These are phyloP conservation scores for Eubasilissa splendida DNA, from an alignment of 2,888 invertebrate genomes.

Conservation along the genomic window DNA sequence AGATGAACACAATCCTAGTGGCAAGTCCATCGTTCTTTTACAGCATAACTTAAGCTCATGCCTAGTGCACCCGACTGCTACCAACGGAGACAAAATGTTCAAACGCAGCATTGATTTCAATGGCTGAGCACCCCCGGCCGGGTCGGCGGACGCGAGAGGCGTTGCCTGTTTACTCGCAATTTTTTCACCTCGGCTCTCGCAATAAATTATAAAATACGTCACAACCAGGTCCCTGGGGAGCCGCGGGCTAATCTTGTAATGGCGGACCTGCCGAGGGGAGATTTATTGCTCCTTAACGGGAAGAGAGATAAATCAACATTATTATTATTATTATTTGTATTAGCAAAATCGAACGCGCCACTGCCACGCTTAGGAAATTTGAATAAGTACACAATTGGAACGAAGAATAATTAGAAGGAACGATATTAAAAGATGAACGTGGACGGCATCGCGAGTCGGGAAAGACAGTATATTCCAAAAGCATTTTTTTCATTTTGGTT, in stretches of 20 bases:
- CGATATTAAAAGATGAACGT: background rate
- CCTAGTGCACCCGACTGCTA: too few species aligned
- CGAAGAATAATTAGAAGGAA: too few species aligned
- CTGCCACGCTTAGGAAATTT: background rate
- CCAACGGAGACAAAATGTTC: too few species aligned
- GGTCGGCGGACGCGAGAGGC: too few species aligned
- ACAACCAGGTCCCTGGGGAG: background rate
- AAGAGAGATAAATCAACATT: constrained; percentile 9
- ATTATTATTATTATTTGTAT: constrained; percentile 23
- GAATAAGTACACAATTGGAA: too few species aligned
- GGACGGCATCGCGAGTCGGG: background rate
- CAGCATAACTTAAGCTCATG: too few species aligned
- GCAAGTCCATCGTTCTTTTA: too few species aligned
- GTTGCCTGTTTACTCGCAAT: constrained; percentile 1
- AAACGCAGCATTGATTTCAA: background rate
- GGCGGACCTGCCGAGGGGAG: background rate
- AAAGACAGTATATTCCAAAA: too few species aligned
- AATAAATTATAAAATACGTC: constrained; percentile 32
- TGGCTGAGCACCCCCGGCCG: background rate
- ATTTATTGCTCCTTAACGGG: constrained; percentile 10
- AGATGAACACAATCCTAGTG: too few species aligned
- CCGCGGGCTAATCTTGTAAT: constrained; percentile 15
- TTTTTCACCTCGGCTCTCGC: constrained; percentile 7
- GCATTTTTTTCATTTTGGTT: too few species aligned
- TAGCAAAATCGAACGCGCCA: background rate